phyloP scores from a whole-genome alignment of 92 coral and sea anemone species.

The Parazoanthus swiftii region DNA sequence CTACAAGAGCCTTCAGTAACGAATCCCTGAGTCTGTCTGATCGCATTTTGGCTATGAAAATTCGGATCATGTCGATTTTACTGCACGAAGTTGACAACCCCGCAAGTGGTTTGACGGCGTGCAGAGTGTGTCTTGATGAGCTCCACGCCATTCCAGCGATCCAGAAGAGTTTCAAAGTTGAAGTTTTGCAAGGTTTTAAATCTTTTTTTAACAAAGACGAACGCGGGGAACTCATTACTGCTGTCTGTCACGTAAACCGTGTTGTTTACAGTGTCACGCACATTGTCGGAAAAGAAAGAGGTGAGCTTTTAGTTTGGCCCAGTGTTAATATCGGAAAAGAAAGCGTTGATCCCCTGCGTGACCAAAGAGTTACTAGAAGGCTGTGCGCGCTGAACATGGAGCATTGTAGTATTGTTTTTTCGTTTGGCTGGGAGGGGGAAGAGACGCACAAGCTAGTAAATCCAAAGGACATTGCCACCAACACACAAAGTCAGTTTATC shows the following conservation, averaged over 20 bases:
- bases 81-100: conserved; percentile 51
- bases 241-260: conserved; percentile 39
- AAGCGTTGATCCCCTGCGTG: conserved; percentile 31
- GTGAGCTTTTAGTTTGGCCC: conserved; percentile 8
- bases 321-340: not conserved
- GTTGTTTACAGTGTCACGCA: conserved; percentile 31
- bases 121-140: conserved; percentile 47
- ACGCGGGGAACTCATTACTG: conserved; percentile 38
- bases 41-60: conserved; percentile 54
- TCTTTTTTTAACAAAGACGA: conserved; percentile 32
- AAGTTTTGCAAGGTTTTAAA: conserved; percentile 7
- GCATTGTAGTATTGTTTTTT: not conserved
- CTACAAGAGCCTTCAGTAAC: conserved; percentile 60
- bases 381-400: conserved; percentile 4
- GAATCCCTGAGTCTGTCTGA: conserved; percentile 50
- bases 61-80: conserved; percentile 60
- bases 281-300: not conserved
- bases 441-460: not conserved
- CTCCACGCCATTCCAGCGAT: conserved; percentile 50
- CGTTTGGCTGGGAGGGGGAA: conserved; percentile 30
- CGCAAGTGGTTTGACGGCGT: conserved; percentile 9
- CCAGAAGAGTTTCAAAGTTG: conserved; percentile 2
- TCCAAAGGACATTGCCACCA: not conserved
- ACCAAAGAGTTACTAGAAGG: not conserved
- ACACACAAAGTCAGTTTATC: too few relatives aligned